Conservation (phyloP, 1,140 invertebrate species). For the Papilio polytes region DNA sequence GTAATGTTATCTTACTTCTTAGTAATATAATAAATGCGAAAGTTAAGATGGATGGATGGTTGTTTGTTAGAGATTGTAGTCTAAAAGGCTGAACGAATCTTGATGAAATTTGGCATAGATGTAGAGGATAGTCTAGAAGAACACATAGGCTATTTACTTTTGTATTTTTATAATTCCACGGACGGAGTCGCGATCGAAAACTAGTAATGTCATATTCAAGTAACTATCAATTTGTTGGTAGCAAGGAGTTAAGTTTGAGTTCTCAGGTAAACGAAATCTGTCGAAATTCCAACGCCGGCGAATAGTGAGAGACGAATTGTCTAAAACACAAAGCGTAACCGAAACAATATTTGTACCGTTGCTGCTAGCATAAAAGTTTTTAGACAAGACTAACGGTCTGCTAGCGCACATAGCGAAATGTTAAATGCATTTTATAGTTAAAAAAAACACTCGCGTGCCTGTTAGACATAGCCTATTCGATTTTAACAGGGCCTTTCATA, state of each 20-base stretch:
- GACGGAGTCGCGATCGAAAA: too few species aligned
- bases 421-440: neutral
- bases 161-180: too few species aligned
- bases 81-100: too few species aligned
- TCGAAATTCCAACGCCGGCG: neutral
- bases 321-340: slow-evolving; percentile 13
- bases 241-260: neutral
- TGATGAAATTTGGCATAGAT: too few species aligned
- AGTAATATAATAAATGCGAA: too few species aligned
- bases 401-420: neutral
- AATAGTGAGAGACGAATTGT: neutral
- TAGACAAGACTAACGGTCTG: slow-evolving; percentile 3
- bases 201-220: neutral
- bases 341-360: slow-evolving; percentile 15
- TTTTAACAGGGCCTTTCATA: neutral
- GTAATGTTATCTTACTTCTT: too few species aligned
- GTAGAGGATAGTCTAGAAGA: too few species aligned
- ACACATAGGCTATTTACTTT: too few species aligned
- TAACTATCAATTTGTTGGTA: neutral
- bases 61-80: too few species aligned
- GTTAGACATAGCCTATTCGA: neutral
- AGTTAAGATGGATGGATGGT: too few species aligned
- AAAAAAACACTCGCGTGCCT: neutral
- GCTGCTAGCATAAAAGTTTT: slow-evolving; percentile 1
- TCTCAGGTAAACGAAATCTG: neutral